These are phyloP conservation scores for Etheostoma perlongum DNA, from an alignment of 2,797 vertebrate genomes.

Conservation along the genomic window DNA sequence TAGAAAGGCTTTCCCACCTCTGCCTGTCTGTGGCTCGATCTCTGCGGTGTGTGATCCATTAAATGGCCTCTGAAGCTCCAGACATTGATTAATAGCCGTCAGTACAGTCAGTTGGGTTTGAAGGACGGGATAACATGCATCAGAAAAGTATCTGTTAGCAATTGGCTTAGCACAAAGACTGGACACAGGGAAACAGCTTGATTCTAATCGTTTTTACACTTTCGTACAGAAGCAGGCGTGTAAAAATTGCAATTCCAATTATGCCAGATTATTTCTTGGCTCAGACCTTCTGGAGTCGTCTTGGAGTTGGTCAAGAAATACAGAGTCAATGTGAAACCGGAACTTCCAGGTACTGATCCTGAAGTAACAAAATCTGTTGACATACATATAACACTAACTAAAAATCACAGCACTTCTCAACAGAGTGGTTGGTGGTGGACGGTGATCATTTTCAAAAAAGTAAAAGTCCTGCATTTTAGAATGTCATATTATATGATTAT, in stretches of 20 bases:
- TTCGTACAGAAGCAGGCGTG: not conserved
- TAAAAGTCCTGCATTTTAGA: not conserved
- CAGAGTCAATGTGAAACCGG: not conserved
- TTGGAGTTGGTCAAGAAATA: conserved; percentile 6
- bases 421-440: too few relatives aligned
- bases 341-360: not conserved
- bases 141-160: conserved; percentile 49
- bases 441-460: not conserved
- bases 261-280: conserved; percentile 9
- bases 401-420: not conserved
- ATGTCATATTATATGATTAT: not conserved
- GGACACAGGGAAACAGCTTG: not conserved
- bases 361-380: not conserved
- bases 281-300: not conserved
- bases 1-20: conserved; percentile 49
- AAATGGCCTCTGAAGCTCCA: conserved; percentile 66
- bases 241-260: conserved; percentile 11
- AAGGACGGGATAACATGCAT: conserved; percentile 53
- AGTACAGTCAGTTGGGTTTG: conserved; percentile 38
- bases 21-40: conserved; percentile 35
- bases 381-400: not conserved
- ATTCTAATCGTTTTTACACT: conserved; percentile 7
- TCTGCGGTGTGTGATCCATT: conserved; percentile 64
- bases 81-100: conserved; percentile 72
- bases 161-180: conserved; percentile 9